phyloP scores from a whole-genome alignment of 1,140 invertebrate species.

The Heliothis virescens region DNA sequence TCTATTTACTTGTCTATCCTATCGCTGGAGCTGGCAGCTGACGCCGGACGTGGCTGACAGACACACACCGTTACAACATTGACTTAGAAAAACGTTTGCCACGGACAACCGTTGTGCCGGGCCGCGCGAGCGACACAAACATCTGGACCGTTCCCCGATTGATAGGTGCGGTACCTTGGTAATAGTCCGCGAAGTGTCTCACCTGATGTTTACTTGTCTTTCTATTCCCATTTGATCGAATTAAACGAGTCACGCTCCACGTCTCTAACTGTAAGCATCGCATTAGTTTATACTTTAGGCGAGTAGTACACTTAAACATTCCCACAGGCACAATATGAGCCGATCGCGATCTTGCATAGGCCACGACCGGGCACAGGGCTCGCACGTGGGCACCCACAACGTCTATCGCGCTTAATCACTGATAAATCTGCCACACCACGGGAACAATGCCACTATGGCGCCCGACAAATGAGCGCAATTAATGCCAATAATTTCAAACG shows the following conservation, averaged over 20 bases:
- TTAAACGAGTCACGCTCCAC: conserved; percentile 47
- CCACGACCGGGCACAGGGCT: conserved; percentile 72
- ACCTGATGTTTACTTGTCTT: conserved; percentile 50
- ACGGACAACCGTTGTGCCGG: conserved; percentile 69
- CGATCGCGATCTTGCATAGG: conserved; percentile 72
- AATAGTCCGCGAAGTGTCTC: conserved; percentile 57
- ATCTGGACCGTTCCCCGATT: conserved; percentile 70
- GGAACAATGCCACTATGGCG: conserved; percentile 71
- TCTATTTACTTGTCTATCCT: conserved; percentile 85
- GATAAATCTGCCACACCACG: conserved; percentile 69
- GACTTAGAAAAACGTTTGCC: conserved; percentile 85
- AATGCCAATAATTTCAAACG: conserved; percentile 52
- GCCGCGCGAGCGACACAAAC: conserved; percentile 60
- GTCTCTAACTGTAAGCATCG: conserved; percentile 28
- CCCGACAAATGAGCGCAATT: conserved; percentile 79
- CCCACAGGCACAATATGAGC: conserved; percentile 73
- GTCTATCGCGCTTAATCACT: conserved; percentile 75
- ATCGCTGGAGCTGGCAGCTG: conserved; percentile 78
- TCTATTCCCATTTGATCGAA: conserved; percentile 43
- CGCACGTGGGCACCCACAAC: conserved; percentile 69
- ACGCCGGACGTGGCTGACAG: conserved; percentile 81
- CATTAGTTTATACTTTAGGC: conserved; percentile 41
- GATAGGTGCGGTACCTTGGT: conserved; percentile 63
- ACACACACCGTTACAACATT: conserved; percentile 80
- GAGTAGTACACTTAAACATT: conserved; percentile 56